Evolutionary conservation across 2,888 invertebrate species (phyloP), one percentile per base, ranked within the genome.

Genomic region (Acanthopleura granulata): DNA sequence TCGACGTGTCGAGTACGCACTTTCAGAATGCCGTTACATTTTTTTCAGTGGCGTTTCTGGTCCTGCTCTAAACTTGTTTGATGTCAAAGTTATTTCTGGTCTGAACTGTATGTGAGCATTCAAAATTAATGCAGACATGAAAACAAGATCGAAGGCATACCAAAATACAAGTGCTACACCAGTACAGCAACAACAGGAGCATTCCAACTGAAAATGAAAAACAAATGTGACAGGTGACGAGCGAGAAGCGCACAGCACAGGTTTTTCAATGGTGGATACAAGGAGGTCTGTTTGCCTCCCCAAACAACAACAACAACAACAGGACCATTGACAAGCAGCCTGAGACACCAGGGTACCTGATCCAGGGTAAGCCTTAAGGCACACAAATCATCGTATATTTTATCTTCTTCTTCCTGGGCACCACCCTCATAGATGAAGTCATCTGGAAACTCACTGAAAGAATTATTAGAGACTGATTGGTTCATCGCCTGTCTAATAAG

Each of bases 301-400:
- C 40, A 40, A 40, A 40, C 40, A 40, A 40, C 40, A 40, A 40
- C 40, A 40, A 40, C 40, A 40, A 40, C 40, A 40, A 40, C 40
- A 40, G 9, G 4, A 40, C 3, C 40, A 40, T 40, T 3, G 40
- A 40, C 4, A 40, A 6, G 40, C 9, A 40, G 40, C 40, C 40
- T 40, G 40, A 3, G 40, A 3, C 40, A 40, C 57, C 57, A 6
- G n/a, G 3, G 15, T 71, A 71, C 71, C 71, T 71, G 71, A 18
- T 49, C 49, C 9, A 27, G 16, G 25, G n/a, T 71, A n/a, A 22
- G 77, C 80, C 81, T 82, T 70, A 84, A 74, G 25, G 82, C 83
- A 74, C 85, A 85, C 62, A 96, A 93, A 91, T 96, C 95, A 91
- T 95, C 96, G 91, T 96, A 96, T 87, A 95, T 94, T 91, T 95